Evolutionary conservation across 1,140 invertebrate species (phyloP), one percentile per base, ranked within the genome.

Genomic region (Eufriesea mexicana): DNA sequence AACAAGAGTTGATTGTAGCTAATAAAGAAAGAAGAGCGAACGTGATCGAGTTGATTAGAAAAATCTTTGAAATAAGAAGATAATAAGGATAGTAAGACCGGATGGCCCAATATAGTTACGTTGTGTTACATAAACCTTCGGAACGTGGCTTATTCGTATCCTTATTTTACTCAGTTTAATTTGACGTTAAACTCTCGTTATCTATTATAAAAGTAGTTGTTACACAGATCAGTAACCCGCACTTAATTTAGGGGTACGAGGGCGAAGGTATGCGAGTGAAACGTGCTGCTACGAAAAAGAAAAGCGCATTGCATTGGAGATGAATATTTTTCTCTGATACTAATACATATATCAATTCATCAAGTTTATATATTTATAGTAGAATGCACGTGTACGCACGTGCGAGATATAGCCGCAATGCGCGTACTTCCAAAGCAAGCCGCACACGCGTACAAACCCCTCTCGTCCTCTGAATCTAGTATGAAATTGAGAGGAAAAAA

Each of bases 141-240:
- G 47, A 70, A 80, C 71, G 49, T 66, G 67, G 57, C 54, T 78
- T 51, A 71, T 45, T 84, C 64, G 66, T 62, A 83, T 70, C 42
- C 85, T 86, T 84, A 88, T 20, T 86, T 89, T 70, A 81, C 23
- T 79, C 59, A 54, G 70, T 84, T 86, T 79, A 76, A 88, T 89
- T 88, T 81, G 64, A 86, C 59, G 83, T 83, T 71, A 68, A 87
- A 85, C 74, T 84, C 75, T 70, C 28, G 55, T n/a, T 82, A 84
- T 51, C 84, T 88, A 84, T 79, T 84, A 82, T 77, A 73, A 83
- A 84, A 79, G 75, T 85, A 87, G 71, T 83, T 59, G 67, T 84
- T 64, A 81, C 64, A 75, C 68, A 51, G 74, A 67, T 87, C 16
- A 47, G 51, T 88, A 74, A 83, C 67, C 45, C 77, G 76, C 66